phyloP scores from a whole-genome alignment of 2,113 vertebrate species.

The Heterochromis multidens region DNA sequence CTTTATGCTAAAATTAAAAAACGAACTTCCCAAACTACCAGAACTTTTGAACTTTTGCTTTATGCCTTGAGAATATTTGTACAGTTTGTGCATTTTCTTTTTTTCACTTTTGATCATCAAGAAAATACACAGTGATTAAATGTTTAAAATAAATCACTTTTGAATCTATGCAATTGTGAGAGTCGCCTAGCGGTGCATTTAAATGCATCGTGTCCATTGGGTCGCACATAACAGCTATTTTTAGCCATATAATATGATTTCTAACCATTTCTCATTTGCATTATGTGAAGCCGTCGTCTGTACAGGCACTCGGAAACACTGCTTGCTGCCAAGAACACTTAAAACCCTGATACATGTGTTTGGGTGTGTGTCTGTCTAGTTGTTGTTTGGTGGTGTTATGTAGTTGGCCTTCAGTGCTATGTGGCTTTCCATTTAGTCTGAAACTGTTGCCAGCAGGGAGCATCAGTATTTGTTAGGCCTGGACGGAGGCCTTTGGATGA shows the following conservation, averaged over 20 bases:
- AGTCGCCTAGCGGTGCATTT: background rate
- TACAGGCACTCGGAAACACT: background rate
- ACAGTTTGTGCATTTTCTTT: background rate
- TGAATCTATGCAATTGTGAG: background rate
- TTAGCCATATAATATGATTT: background rate
- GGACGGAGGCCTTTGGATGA: background rate
- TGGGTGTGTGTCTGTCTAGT: background rate
- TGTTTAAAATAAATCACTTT: background rate
- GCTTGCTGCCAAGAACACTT: background rate
- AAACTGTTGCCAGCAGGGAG: background rate
- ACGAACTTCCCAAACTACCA: background rate
- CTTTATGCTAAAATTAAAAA: background rate
- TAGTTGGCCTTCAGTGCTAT: background rate
- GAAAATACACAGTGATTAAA: background rate
- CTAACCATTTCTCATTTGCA: background rate
- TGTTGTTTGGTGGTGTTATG: background rate
- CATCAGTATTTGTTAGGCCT: background rate
- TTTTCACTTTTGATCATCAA: rapidly evolving
- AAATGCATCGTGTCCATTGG: background rate
- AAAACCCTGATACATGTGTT: background rate
- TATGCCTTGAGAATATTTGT: background rate
- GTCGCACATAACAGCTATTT: background rate
- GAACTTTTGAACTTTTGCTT: background rate
- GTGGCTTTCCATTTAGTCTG: background rate
- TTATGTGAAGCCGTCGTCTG: background rate